Conservation (phyloP, 2,797 vertebrate genomes). For the Sebastes diaconus region DNA sequence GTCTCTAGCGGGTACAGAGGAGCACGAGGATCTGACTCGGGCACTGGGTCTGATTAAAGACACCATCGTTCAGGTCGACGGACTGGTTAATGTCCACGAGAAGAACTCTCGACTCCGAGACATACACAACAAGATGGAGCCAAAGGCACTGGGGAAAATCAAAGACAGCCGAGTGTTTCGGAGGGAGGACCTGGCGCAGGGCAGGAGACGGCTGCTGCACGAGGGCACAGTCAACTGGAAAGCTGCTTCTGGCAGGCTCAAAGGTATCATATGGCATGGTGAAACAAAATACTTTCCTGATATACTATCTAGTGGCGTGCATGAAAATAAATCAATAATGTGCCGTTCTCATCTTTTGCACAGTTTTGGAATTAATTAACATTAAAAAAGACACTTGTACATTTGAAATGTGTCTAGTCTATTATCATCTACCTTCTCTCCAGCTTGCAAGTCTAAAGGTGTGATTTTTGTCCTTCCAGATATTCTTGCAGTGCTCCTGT, state of each 20-base stretch:
- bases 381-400: background rate
- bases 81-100: slow-evolving; percentile 87
- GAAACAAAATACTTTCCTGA: no score
- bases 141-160: slow-evolving; percentile 88
- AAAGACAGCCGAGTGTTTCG: slow-evolving; percentile 91
- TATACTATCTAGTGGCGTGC: background rate
- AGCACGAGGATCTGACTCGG: slow-evolving; percentile 86
- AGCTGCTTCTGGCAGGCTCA: slow-evolving; percentile 91
- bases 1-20: slow-evolving; percentile 85
- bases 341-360: background rate
- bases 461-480: slow-evolving; percentile 77
- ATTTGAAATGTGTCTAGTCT: background rate
- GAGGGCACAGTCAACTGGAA: slow-evolving; percentile 93
- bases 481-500: slow-evolving; percentile 91
- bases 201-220: slow-evolving; percentile 82
- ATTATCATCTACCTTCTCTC: background rate
- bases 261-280: slow-evolving; percentile 80
- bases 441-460: background rate
- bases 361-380: background rate
- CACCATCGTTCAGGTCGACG: slow-evolving; percentile 88
- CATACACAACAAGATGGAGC: slow-evolving; percentile 89
- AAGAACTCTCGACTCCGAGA: slow-evolving; percentile 90
- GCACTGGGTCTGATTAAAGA: slow-evolving; percentile 90
- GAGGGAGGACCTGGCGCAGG: slow-evolving; percentile 87
- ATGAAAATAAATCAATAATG: background rate